Evolutionary conservation across 64 coral and sea anemone species (phyloP).

Genomic region (Stichodactyla mertensii): DNA sequence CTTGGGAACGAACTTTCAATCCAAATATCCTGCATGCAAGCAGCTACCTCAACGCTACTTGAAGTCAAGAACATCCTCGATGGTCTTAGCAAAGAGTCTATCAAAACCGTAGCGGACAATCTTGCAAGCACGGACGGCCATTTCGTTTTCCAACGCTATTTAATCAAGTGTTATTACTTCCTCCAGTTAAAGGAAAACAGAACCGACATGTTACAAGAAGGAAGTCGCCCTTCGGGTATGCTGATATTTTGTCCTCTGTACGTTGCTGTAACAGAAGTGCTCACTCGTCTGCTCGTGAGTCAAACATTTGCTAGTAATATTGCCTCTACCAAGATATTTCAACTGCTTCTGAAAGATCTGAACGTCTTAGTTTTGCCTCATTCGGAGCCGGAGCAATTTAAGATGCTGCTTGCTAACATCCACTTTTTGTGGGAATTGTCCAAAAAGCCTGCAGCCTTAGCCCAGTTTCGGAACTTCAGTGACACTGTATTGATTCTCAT

Average conservation of each 20-base stretch:
- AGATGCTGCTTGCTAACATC: not conserved
- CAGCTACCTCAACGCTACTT: conserved; percentile 7
- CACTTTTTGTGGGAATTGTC: conserved; percentile 33
- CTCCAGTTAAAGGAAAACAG: too few relatives aligned
- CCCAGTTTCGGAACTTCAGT: not conserved
- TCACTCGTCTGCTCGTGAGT: conserved; percentile 10
- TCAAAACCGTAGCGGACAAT: conserved; percentile 20
- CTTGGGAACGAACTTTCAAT: conserved; percentile 21
- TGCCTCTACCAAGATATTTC: conserved; percentile 28
- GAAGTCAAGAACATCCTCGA: conserved; percentile 27
- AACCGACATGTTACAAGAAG: too few relatives aligned
- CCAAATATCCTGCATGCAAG: conserved; percentile 25
- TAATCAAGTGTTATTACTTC: too few relatives aligned
- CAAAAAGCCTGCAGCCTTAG: conserved; percentile 3
- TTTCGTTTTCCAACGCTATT: conserved; percentile 28
- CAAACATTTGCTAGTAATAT: conserved; percentile 31
- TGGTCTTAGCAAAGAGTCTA: not conserved
- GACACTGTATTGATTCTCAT: conserved; percentile 24
- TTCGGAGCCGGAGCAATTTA: too few relatives aligned
- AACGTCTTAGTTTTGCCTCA: conserved; percentile 24
- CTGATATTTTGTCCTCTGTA: not conserved
- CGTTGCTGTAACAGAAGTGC: not conserved
- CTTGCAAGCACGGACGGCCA: conserved; percentile 16
- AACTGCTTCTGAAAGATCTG: conserved; percentile 21
- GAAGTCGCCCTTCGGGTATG: too few relatives aligned